A percentile compares a stretch with the other conserved stretches of the same genome.
These are phyloP conservation scores for Acronicta leporina DNA, from an alignment of 2,888 invertebrate species.

Conservation along the genomic window DNA sequence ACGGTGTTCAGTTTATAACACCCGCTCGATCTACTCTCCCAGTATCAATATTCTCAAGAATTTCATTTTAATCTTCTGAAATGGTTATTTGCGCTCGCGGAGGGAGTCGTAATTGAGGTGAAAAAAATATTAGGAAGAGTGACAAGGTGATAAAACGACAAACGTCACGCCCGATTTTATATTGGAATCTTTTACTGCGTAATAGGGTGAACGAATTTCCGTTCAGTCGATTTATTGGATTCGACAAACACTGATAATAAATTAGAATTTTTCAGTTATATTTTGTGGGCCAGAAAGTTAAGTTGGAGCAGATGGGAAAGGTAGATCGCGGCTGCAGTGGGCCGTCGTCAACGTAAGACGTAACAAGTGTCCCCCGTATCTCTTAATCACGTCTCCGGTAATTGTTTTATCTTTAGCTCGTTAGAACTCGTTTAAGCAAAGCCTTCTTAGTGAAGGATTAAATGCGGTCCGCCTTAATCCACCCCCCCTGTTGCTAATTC, in stretches of 20 bases:
- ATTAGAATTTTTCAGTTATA: slow-evolving; percentile 50
- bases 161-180: slow-evolving; percentile 82
- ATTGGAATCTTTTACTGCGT: slow-evolving; percentile 81
- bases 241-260: slow-evolving; percentile 62
- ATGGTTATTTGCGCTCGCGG: slow-evolving; percentile 78
- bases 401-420: slow-evolving; percentile 89
- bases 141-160: slow-evolving; percentile 85
- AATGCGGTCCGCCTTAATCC: slow-evolving; percentile 88
- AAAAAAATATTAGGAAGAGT: slow-evolving; percentile 81
- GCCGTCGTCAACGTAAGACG: slow-evolving; percentile 76
- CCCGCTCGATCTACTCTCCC: slow-evolving; percentile 57
- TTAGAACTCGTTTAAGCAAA: slow-evolving; percentile 89
- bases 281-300: slow-evolving; percentile 38
- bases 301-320: slow-evolving; percentile 39
- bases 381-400: slow-evolving; percentile 88
- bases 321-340: slow-evolving; percentile 36
- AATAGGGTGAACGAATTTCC: slow-evolving; percentile 74
- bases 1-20: slow-evolving; percentile 51
- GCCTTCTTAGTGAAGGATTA: slow-evolving; percentile 90
- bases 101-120: slow-evolving; percentile 81
- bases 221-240: slow-evolving; percentile 71
- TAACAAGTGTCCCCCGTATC: slow-evolving; percentile 88
- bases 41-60: slow-evolving; percentile 77
- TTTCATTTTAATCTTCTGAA: slow-evolving; percentile 80
- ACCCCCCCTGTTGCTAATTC: slow-evolving; percentile 88